phyloP scores from a whole-genome alignment of 2,888 invertebrate genomes.

The Mamestra brassicae region DNA sequence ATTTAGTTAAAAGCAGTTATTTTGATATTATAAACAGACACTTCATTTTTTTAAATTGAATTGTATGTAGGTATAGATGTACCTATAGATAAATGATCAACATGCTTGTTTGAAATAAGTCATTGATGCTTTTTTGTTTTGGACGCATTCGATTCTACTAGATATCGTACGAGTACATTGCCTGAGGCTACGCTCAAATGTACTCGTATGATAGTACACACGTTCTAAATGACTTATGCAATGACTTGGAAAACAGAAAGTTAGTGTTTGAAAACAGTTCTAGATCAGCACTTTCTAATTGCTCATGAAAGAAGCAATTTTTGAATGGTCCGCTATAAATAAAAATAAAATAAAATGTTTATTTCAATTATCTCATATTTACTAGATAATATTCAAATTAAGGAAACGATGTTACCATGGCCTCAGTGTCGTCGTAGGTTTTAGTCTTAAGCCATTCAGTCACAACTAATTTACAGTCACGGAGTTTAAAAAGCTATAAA shows the following conservation, averaged over 20 bases:
- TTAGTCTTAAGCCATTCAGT: too few species aligned
- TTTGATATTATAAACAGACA: too few species aligned
- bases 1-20: too few species aligned
- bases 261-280: constrained; percentile 4
- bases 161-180: constrained; percentile 8
- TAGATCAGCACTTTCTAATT: constrained; percentile 22
- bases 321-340: neutral
- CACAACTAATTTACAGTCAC: too few species aligned
- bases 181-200: constrained; percentile 6
- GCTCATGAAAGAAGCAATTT: neutral
- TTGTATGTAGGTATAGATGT: too few species aligned
- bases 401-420: too few species aligned
- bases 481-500: too few species aligned
- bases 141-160: constrained; percentile 6
- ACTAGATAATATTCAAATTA: too few species aligned
- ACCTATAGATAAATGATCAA: constrained; percentile 1
- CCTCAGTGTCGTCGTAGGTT: too few species aligned
- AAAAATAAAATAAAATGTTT: too few species aligned
- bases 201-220: neutral
- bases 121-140: constrained; percentile 28
- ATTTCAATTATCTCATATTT: too few species aligned
- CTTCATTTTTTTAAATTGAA: too few species aligned
- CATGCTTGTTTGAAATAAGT: constrained; percentile 23
- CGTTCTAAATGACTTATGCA: constrained; percentile 15
- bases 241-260: constrained; percentile 37